phyloP scores from a whole-genome alignment of 2,888 invertebrate species.

The Epirrita christyi region DNA sequence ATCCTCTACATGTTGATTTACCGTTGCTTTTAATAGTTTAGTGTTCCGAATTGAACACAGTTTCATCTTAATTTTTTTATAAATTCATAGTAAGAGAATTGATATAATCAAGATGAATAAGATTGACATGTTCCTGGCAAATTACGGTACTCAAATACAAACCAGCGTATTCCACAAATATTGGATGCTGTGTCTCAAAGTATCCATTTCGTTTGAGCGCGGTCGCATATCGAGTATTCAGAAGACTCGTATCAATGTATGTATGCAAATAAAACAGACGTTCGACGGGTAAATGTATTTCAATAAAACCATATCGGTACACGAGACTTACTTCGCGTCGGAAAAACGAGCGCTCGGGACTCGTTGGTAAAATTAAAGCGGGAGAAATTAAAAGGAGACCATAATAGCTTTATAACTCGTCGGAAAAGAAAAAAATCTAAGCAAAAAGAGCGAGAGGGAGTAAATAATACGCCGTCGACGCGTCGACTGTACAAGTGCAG shows the following conservation, averaged over 20 bases:
- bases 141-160: constrained; percentile 24
- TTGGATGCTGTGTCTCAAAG: constrained; percentile 32
- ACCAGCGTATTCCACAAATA: constrained; percentile 33
- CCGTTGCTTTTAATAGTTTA: background rate
- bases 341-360: constrained; percentile 36
- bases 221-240: constrained; percentile 47
- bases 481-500: constrained; percentile 48
- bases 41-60: background rate
- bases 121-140: constrained; percentile 11
- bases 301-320: constrained; percentile 46
- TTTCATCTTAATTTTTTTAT: background rate
- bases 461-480: constrained; percentile 51
- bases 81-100: constrained; percentile 2
- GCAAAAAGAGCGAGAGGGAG: constrained; percentile 65
- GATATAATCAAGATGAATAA: constrained; percentile 4
- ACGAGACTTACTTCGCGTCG: constrained; percentile 36
- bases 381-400: constrained; percentile 58
- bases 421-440: constrained; percentile 65
- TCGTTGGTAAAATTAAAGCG: constrained; percentile 35
- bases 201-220: constrained; percentile 38
- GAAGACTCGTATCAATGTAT: constrained; percentile 43
- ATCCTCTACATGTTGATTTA: constrained; percentile 20
- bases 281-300: constrained; percentile 53
- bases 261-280: constrained; percentile 54
- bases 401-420: constrained; percentile 66